These are phyloP conservation scores for Pomatostomus ruficeps DNA, from an alignment of 2,113 vertebrate species.

Conservation along the genomic window DNA sequence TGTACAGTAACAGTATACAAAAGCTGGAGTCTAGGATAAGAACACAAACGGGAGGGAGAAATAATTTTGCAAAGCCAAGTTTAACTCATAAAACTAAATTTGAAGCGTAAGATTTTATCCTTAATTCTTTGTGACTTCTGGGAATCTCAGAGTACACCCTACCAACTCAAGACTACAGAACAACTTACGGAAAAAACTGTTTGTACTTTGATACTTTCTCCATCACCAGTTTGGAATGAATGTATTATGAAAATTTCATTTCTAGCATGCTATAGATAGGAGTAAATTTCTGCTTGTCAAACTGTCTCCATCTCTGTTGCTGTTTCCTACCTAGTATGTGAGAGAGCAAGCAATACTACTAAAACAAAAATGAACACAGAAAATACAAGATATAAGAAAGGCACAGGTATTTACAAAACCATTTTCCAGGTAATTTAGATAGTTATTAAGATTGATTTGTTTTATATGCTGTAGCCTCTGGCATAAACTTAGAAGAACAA, in stretches of 20 bases:
- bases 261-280: background rate
- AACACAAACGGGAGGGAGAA: background rate
- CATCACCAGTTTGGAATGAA: background rate
- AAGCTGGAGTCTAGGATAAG: background rate
- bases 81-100: background rate
- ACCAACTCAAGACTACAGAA: background rate
- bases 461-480: background rate
- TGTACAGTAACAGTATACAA: background rate
- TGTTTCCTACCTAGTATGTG: background rate
- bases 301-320: background rate
- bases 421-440: background rate
- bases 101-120: background rate
- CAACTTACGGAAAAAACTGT: background rate
- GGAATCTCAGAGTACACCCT: background rate
- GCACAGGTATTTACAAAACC: background rate
- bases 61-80: background rate
- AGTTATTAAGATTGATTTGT: background rate
- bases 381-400: background rate
- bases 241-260: background rate
- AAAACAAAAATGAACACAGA: background rate
- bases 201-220: background rate
- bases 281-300: background rate
- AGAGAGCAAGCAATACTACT: background rate
- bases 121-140: background rate
- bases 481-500: constrained; percentile 11